Evolutionary conservation across 2,888 invertebrate species (phyloP), one percentile per base, ranked within the genome.

Genomic region (Agrotis segetum): DNA sequence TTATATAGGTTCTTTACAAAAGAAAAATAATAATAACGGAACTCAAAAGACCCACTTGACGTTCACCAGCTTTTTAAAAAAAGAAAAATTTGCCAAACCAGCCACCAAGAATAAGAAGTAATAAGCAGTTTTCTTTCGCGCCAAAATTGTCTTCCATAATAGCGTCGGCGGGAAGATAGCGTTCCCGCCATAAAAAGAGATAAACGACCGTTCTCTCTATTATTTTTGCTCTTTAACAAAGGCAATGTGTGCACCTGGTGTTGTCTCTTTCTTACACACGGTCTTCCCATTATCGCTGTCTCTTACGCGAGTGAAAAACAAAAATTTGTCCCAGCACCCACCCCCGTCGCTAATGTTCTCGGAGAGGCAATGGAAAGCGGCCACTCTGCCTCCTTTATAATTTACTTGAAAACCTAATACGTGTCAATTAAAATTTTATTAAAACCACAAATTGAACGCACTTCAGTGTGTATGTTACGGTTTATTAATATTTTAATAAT

Each of bases 121-220:
- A 96, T 96, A 96, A 96, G 95, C 96, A 95, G 95, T 96, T 95
- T 95, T 96, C 95, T 95, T 96, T 96, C 94, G 95, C 95, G 95
- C 95, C 95, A 95, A 96, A 96, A 96, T 96, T 95, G 96, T 96
- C 95, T 92, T 90, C 95, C 95, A 96, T 96, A 95, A 96, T 95
- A 95, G 95, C 96, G 93, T 90, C 92, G 94, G 90, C 91, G 92
- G 91, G 89, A 90, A 95, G 96, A 96, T 96, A 96, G 95, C 95
- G 94, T 87, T 88, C 90, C 90, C 92, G 95, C 94, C 95, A 95
- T 96, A 96, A 96, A 96, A 95, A 95, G 96, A 96, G 95, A 96
- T 96, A 96, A 96, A 96, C 96, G 96, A 96, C 95, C 95, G 90
- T 91, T 93, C 92, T 94, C 95, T 96, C 96, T 96, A 96, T 96